These are phyloP conservation scores for Heliopora coerulea DNA, from an alignment of 92 coral and sea anemone species.

Conservation along the genomic window DNA sequence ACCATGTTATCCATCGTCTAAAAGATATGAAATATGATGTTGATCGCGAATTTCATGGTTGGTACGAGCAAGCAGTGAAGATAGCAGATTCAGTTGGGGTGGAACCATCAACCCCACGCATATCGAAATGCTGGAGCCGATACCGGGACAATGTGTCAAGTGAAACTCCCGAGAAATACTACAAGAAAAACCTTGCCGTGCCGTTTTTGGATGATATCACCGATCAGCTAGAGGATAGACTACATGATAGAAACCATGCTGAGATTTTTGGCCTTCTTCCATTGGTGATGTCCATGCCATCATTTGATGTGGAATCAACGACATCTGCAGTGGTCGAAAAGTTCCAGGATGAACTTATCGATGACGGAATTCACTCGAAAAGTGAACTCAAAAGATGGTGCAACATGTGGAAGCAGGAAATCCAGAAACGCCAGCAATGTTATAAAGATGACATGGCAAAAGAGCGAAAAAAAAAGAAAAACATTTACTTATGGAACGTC, in stretches of 20 bases:
- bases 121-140: slow-evolving; percentile 45
- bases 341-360: too few relatives aligned
- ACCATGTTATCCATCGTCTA: slow-evolving; percentile 37
- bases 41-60: slow-evolving; percentile 44
- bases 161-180: slow-evolving; percentile 49
- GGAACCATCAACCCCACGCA: slow-evolving; percentile 46
- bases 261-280: slow-evolving; percentile 55
- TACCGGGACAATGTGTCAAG: slow-evolving; percentile 54
- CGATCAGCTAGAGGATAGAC: slow-evolving; percentile 48
- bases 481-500: too few relatives aligned
- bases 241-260: slow-evolving; percentile 37
- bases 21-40: slow-evolving; percentile 42
- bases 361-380: too few relatives aligned
- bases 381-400: too few relatives aligned
- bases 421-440: too few relatives aligned
- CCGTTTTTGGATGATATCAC: slow-evolving; percentile 41
- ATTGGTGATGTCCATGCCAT: slow-evolving; percentile 18
- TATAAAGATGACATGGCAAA: too few relatives aligned
- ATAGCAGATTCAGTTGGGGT: slow-evolving; percentile 47
- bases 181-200: slow-evolving; percentile 46
- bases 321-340: too few relatives aligned
- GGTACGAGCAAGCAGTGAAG: slow-evolving; percentile 51
- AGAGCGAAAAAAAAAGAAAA: too few relatives aligned
- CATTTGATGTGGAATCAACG: too few relatives aligned
- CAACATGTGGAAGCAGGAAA: too few relatives aligned